A percentile compares a stretch with the other conserved stretches of the same genome.
Evolutionary conservation across 1,140 invertebrate species (phyloP).

Genomic region (Macrobrachium rosenbergii): DNA sequence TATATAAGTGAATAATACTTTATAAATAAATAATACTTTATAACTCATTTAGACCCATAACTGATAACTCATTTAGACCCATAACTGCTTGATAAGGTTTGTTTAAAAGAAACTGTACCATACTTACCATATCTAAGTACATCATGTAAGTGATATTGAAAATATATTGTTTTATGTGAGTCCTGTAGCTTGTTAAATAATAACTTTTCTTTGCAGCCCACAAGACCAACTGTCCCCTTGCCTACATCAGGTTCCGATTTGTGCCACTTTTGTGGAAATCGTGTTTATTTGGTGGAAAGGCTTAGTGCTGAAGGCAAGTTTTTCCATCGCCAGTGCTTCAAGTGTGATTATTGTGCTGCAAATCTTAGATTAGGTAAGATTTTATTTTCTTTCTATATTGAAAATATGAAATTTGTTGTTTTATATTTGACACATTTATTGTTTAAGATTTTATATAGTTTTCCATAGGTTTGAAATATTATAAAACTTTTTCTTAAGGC

Average conservation of each 20-base stretch:
- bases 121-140: too few species aligned
- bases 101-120: too few species aligned
- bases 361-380: slow-evolving; percentile 78
- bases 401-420: not conserved
- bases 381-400: not conserved
- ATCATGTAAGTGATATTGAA: too few species aligned
- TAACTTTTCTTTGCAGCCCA: slow-evolving; percentile 7
- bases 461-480: too few species aligned
- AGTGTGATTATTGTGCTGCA: slow-evolving; percentile 81
- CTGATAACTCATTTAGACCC: too few species aligned
- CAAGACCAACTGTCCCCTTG: slow-evolving; percentile 69
- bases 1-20: too few species aligned
- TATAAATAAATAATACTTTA: too few species aligned
- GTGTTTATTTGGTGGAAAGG: slow-evolving; percentile 90
- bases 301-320: slow-evolving; percentile 87
- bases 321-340: slow-evolving; percentile 88
- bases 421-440: not conserved
- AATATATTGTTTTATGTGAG: too few species aligned
- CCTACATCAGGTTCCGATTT: slow-evolving; percentile 73
- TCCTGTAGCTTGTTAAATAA: not conserved
- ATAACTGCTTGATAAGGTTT: too few species aligned
- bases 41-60: too few species aligned
- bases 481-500: too few species aligned
- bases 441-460: too few species aligned
- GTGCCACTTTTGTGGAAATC: slow-evolving; percentile 89